Evolutionary conservation across 2,797 vertebrate genomes (phyloP), one percentile per base, ranked within the genome.

Genomic region (Mastacembelus armatus): DNA sequence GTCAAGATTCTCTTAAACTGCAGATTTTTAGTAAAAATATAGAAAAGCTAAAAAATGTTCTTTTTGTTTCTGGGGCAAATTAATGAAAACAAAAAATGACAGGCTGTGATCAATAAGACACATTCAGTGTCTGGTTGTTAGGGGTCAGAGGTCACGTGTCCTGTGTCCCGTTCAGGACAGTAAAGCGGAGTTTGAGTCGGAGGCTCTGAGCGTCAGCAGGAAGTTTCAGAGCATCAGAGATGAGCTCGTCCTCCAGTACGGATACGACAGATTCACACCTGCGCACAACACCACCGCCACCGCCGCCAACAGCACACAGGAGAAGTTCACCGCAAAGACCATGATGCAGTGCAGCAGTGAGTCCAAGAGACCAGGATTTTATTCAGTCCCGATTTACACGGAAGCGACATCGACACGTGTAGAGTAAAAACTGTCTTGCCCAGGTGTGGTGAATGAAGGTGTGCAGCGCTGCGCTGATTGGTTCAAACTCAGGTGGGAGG

Each of bases 361-460:
- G 84, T 43, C 21, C 2, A 4, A 12, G 22, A 36, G 12, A 14
- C 4, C 32, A 14, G 11, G 14, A 12, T 15, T 14, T 16, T 0
- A 36, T 26, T n/a, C n/a, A n/a, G n/a, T n/a, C n/a, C n/a, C n/a
- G n/a, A n/a, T n/a, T n/a, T 26, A 24, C 26, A 24, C 26, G 24
- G 5, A 26, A 7, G 27, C 29, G 7, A 29, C 27, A 27, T 5
- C n/a, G n/a, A n/a, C n/a, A 27, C 4, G 30, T 5, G 29, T 30
- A 4, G 27, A 29, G 27, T 4, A 29, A 30, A 30, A 30, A 10
- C 32, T 33, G 32, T 10, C 32, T 32, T 36, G 26, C 74, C 0
- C 84, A 98, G 97, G 69, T 15, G 74, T 98, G 44, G 89, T 98
- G 8, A 2, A 90, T 0, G 0, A 16, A 30, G 95, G 94, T 0